Evolutionary conservation across 2,888 invertebrate genomes (phyloP), one percentile per base, ranked within the genome.

Genomic region (Plebejus melissa): DNA sequence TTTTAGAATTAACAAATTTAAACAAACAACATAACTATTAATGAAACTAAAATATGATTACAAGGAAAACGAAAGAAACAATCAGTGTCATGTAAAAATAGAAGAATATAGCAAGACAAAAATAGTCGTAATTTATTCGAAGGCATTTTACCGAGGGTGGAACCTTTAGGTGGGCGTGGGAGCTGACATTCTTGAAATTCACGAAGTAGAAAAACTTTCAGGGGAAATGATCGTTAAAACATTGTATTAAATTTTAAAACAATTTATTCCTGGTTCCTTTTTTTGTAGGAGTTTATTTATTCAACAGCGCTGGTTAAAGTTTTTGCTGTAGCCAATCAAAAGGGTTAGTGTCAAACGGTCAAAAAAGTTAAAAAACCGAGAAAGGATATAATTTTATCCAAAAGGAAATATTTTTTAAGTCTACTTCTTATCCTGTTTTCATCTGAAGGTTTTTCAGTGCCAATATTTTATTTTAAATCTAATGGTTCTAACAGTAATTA

Each of bases 121-220:
- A 65, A 16, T 65, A 65, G 65, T 36, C 32, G 32, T 65, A 4
- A 32, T 36, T 36, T 65, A 65, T 65, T 65, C 32, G 4, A 65
- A 65, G 65, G 13, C 4, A 65, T 32, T 65, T 36, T 65, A 32
- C 65, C 32, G 65, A 65, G 65, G 65, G 65, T 32, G 65, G 65
- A 65, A 13, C 65, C 65, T 65, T 65, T 65, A 6, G 4, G 28
- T 32, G 65, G 4, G 65, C 65, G 65, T 65, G 65, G 65, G 65
- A 32, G 65, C 32, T 65, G 32, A 65, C 13, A 32, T 65, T 65
- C 32, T 65, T 16, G 65, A 36, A 36, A 65, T 60, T 6, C 60
- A 60, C 22, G 9, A 60, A 3, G 28, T 22, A 60, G 28, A 4
- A 60, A 22, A 28, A 28, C 3, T 60, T 60, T 60, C 28, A 11